Conservation (phyloP, 2,113 vertebrate genomes). For the Collichthys lucidus region DNA sequence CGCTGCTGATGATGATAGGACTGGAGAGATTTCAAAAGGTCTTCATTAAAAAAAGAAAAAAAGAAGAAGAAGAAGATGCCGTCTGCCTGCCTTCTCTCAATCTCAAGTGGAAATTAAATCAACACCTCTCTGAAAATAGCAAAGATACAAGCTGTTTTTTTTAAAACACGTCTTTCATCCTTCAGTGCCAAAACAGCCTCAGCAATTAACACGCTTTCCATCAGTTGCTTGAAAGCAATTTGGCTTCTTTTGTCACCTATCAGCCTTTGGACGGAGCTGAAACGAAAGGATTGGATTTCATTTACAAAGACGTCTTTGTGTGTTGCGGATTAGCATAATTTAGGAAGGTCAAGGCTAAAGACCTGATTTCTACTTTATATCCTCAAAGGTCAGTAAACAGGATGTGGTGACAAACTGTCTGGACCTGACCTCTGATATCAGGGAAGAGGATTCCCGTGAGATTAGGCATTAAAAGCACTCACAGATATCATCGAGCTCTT, state of each 20-base stretch:
- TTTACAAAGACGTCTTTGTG: constrained; percentile 56
- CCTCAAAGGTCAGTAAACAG: constrained; percentile 51
- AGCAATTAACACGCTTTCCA: constrained; percentile 57
- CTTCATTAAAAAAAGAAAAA: background rate
- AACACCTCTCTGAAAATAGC: constrained; percentile 23
- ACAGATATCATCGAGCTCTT: constrained; percentile 34
- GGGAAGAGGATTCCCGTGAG: constrained; percentile 25
- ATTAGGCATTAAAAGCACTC: background rate
- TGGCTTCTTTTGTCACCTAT: constrained; percentile 45
- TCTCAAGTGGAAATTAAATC: background rate
- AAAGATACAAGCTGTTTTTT: background rate
- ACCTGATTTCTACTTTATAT: constrained; percentile 26
- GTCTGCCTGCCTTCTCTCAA: background rate
- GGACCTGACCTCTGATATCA: constrained; percentile 29
- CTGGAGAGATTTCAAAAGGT: background rate
- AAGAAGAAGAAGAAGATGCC: too few relatives aligned
- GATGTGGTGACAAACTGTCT: constrained; percentile 37
- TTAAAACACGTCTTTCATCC: background rate
- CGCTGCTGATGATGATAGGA: background rate
- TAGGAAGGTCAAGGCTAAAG: constrained; percentile 38
- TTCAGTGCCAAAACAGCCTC: constrained; percentile 31
- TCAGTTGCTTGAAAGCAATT: constrained; percentile 45
- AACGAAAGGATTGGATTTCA: constrained; percentile 46
- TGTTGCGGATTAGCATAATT: constrained; percentile 51
- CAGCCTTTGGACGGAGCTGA: constrained; percentile 24